Conservation (phyloP, 2,888 invertebrate genomes). For the Cerastis rubricosa region DNA sequence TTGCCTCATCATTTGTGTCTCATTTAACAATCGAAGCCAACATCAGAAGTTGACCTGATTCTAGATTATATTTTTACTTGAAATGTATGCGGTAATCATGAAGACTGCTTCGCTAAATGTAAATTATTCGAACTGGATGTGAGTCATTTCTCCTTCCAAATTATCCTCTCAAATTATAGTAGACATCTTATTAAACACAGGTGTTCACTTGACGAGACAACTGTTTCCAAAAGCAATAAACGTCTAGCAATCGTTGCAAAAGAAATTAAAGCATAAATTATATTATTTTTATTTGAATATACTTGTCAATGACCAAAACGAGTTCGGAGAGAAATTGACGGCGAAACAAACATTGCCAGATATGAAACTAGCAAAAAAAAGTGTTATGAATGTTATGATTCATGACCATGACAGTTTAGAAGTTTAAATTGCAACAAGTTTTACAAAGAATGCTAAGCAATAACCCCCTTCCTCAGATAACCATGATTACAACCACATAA, state of each 20-base stretch:
- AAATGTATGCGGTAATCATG: conserved; percentile 8
- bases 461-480: neutral
- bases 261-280: conserved; percentile 51
- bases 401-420: conserved; percentile 2
- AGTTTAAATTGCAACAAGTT: conserved; percentile 6
- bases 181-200: conserved; percentile 59
- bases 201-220: conserved; percentile 64
- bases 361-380: conserved; percentile 16
- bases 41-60: conserved; percentile 15
- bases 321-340: conserved; percentile 33
- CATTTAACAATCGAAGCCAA: conserved; percentile 9
- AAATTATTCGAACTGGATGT: conserved; percentile 53
- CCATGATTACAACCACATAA: conserved; percentile 29
- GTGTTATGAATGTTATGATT: neutral
- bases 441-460: conserved; percentile 11
- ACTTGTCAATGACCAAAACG: conserved; percentile 35
- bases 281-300: conserved; percentile 47
- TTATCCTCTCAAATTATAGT: conserved; percentile 38
- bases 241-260: conserved; percentile 45
- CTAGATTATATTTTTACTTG: neutral
- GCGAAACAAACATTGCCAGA: conserved; percentile 25
- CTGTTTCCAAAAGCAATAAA: conserved; percentile 52
- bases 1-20: conserved; percentile 11
- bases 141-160: conserved; percentile 50
- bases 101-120: conserved; percentile 21